Base-by-base conservation (phyloP, 2,113 vertebrate genomes). In the Cacatua alba region DNA sequence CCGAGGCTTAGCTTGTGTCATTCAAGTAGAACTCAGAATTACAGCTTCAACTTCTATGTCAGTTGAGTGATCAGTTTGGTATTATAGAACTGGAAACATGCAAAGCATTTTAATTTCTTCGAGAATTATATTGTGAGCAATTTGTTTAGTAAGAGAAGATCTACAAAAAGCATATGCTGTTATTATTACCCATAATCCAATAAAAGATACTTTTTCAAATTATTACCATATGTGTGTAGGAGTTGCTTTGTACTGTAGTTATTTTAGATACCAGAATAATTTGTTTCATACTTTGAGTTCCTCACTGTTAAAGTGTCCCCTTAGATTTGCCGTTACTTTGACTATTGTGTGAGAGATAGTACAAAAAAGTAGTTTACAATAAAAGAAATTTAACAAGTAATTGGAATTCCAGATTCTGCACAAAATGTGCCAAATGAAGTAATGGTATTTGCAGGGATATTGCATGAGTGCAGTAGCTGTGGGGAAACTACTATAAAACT, bases 181-280 rank as follows among this genome's bases (percentile, higher is more conserved):
- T 97, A 67, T 96, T 98, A 97, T 95, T 97, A 95, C 25, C 63
- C 95, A 90, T 88, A 97, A 97, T 97, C 78, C 86, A 97, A 71
- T 97, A 97, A 97, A 96, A 95, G 78, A 96, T 85, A 92, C 52
- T 71, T 95, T 97, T 95, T 82, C 60, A 97, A 96, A 98, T 97
- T 85, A 86, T 88, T 97, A 59, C 96, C 97, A 97, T 79, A 71
- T 96, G 96, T 97, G 72, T 95, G 64, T 93, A 91, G 92, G 90
- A 92, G 74, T 82, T 95, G 67, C 89, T 97, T 96, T 94, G 48
- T 96, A 94, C 68, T 92, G 43, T 92, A 80, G 77, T 94, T 97
- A 93, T 97, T 97, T 97, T 95, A 97, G 95, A 96, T 96, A 96
- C 57, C 69, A 93, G 37, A 95, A 83, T 96, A 96, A 96, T 97